Base-by-base conservation (phyloP, 2,888 invertebrate species). In the Melieria omissa region DNA sequence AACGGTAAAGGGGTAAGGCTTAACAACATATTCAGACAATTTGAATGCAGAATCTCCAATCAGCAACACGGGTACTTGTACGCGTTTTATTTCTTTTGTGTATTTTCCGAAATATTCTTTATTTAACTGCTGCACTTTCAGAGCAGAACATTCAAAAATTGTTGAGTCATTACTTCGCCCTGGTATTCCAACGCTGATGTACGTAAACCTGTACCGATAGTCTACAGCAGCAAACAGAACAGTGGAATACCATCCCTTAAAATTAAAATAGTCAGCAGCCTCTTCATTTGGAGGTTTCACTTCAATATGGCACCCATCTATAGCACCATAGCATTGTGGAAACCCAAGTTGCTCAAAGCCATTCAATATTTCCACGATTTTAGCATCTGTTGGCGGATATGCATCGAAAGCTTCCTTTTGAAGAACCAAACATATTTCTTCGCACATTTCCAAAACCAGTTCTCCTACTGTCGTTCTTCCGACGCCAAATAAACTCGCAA, bases 141-240 rank as follows among this genome's bases (percentile, higher is more conserved):
- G 16, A 8, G 42, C n/a, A 7, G 76, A 74, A 10, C 46, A 54
- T 61, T 75, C 75, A 71, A 69, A 76, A 44, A 75, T 66, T 55
- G 46, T 54, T 4, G 72, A 75, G 41, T 71, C 60, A 55, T 67
- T 72, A 63, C 49, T 66, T 45, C 54, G 49, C 42, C 76, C 76
- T 41, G 72, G 72, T 61, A 46, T 54, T 9, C 72, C 63, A 62
- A 67, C 67, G 57, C 45, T 62, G 9, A 67, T 57, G 41, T 67
- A 67, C 8, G 66, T 72, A 54, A 71, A 62, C 10, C 62, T 58
- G 49, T 57, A 58, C 9, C 58, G 14, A 57, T 70, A 57, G 60
- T 65, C 70, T 29, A 72, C 72, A 42, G 67, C 55, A 29, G 66
- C 67, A 67, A 72, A 72, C 46, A 72, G 42, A 57, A 72, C 47